Evolutionary conservation across 2,888 invertebrate species (phyloP).

Genomic region (Drosophila putrida): DNA sequence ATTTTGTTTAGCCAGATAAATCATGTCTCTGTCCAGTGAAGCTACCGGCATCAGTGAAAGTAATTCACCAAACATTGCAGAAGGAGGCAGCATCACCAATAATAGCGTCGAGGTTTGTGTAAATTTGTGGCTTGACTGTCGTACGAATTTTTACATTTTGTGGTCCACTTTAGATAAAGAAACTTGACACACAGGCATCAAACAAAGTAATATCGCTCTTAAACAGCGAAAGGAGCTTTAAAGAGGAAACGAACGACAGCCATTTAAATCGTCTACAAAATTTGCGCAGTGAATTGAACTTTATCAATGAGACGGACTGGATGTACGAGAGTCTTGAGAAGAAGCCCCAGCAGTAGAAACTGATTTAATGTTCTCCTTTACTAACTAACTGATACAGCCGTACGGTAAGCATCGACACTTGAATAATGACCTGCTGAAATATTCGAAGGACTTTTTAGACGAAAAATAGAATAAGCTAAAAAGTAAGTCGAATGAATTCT

Average conservation of each 20-base stretch:
- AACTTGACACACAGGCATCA: conserved; percentile 55
- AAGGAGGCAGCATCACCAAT: conserved; percentile 28
- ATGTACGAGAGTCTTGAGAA: conserved; percentile 91
- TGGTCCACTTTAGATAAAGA: conserved; percentile 47
- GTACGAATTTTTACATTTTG: not conserved
- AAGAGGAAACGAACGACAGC: conserved; percentile 88
- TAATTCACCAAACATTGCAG: conserved; percentile 36
- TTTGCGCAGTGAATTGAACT: conserved; percentile 91
- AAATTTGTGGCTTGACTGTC: conserved; percentile 1
- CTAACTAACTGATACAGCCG: not conserved
- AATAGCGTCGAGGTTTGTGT: conserved; percentile 48
- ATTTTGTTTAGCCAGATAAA: not conserved
- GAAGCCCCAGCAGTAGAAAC: conserved; percentile 65
- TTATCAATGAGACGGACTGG: conserved; percentile 93
- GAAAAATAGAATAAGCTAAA: conserved; percentile 49
- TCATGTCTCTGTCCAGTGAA: conserved; percentile 48
- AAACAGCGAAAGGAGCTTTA: conserved; percentile 81
- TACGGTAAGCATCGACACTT: conserved; percentile 82
- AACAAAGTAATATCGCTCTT: conserved; percentile 76
- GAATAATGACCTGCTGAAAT: conserved; percentile 85
- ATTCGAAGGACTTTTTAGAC: conserved; percentile 86
- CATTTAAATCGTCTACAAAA: conserved; percentile 90
- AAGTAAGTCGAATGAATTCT: conserved; percentile 32
- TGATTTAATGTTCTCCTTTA: conserved; percentile 20
- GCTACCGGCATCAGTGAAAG: conserved; percentile 45